Evolutionary conservation across 2,888 invertebrate genomes (phyloP).

Genomic region (Sphaerophoria rueppellii): DNA sequence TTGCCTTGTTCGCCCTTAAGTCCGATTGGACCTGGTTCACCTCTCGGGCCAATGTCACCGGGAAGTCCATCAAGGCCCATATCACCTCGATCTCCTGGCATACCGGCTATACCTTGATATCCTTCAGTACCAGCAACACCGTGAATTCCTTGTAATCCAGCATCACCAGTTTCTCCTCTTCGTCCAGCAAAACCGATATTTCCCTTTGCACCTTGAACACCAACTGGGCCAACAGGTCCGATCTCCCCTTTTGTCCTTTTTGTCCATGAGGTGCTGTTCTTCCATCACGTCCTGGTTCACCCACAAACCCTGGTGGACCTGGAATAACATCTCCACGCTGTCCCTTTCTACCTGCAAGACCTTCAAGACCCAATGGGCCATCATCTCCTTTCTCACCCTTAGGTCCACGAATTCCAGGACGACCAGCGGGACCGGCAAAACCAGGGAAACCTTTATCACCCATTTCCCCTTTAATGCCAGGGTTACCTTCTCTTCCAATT

Average conservation of each 20-base stretch:
- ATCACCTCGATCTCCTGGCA: conserved; percentile 83
- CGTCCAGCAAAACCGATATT: conserved; percentile 82
- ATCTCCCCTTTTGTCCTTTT: conserved; percentile 82
- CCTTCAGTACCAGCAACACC: conserved; percentile 77
- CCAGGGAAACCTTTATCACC: conserved; percentile 84
- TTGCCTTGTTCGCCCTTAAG: conserved; percentile 79
- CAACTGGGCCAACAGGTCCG: conserved; percentile 80
- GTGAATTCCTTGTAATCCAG: conserved; percentile 78
- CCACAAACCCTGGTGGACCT: conserved; percentile 80
- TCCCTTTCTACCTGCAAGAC: conserved; percentile 84
- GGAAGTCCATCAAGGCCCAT: conserved; percentile 83
- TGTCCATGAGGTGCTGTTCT: conserved; percentile 79
- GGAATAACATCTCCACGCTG: conserved; percentile 80
- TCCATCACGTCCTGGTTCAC: conserved; percentile 82
- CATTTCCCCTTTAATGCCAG: conserved; percentile 81
- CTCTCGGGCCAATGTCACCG: conserved; percentile 80
- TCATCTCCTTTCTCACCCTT: conserved; percentile 84
- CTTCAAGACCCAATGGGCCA: conserved; percentile 84
- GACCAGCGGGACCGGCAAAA: conserved; percentile 82
- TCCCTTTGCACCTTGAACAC: conserved; percentile 82
- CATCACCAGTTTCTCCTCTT: conserved; percentile 82
- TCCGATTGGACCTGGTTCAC: conserved; percentile 80
- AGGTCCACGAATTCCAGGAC: conserved; percentile 83
- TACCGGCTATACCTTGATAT: conserved; percentile 78
- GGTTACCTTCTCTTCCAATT: conserved; percentile 80